Percentiles rank a stretch among this genome's conserved stretches.
Evolutionary conservation across 2,797 vertebrate species (phyloP).

Genomic region (Cephalopachus bancanus): DNA sequence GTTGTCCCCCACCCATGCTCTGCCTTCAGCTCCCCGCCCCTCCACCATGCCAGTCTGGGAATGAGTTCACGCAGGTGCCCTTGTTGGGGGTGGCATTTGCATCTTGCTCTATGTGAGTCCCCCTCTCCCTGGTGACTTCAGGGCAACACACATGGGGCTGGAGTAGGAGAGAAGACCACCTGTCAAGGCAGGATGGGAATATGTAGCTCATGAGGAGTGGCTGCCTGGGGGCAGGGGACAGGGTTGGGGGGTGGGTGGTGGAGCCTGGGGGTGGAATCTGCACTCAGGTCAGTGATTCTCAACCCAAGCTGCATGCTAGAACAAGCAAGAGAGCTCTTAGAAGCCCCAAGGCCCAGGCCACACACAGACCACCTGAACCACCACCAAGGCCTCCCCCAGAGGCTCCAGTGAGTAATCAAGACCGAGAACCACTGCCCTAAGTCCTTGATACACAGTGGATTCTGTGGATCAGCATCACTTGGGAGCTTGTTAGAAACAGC

Average conservation of each 20-base stretch:
- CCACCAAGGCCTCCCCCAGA: background rate
- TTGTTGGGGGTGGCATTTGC: background rate
- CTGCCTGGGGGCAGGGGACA: background rate
- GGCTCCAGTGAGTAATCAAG: background rate
- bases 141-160: background rate
- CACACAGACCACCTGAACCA: background rate
- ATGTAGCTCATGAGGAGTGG: background rate
- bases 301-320: background rate
- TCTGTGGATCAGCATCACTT: background rate
- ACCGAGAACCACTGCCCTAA: background rate
- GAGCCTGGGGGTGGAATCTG: background rate
- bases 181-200: background rate
- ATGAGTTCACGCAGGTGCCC: background rate
- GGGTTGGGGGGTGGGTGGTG: background rate
- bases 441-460: background rate
- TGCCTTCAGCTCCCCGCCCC: background rate
- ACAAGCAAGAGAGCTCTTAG: background rate
- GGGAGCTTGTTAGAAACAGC: background rate
- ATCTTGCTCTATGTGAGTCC: background rate
- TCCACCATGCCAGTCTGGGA: background rate
- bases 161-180: background rate
- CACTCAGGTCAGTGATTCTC: background rate
- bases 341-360: background rate
- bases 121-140: background rate
- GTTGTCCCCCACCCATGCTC: no score